Evolutionary conservation across 2,888 invertebrate genomes (phyloP).

Genomic region (Hydraecia micacea): DNA sequence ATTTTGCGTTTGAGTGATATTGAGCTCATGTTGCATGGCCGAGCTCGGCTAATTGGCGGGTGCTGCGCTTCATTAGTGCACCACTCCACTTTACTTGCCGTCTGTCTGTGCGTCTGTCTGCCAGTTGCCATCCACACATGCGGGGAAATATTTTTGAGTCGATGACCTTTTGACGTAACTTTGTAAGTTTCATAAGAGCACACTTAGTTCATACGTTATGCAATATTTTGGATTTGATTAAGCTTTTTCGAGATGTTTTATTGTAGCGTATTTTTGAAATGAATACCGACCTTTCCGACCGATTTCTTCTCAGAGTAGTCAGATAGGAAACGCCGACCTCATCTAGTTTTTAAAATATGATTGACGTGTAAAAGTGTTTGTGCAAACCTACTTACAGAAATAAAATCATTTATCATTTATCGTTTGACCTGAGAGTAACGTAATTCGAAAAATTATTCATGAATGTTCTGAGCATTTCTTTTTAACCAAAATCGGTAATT

Average conservation of each 20-base stretch:
- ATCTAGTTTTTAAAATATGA: too few species aligned
- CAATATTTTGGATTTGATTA: not conserved
- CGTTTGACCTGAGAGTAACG: not conserved
- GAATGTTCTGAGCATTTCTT: not conserved
- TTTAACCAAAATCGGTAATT: not conserved
- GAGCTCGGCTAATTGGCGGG: conserved; percentile 51
- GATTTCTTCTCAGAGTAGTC: too few species aligned
- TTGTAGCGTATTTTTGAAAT: not conserved
- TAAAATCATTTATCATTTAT: too few species aligned
- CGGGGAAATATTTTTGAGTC: conserved; percentile 21
- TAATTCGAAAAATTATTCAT: not conserved
- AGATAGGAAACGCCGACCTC: too few species aligned
- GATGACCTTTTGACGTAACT: conserved; percentile 41
- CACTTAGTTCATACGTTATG: not conserved
- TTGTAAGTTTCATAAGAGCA: not conserved
- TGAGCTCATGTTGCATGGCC: conserved; percentile 28
- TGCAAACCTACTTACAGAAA: too few species aligned
- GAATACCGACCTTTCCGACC: too few species aligned
- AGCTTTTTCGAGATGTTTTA: not conserved
- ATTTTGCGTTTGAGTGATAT: conserved; percentile 14
- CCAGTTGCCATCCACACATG: conserved; percentile 27
- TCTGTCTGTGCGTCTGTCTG: conserved; percentile 45
- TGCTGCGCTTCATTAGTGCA: conserved; percentile 58
- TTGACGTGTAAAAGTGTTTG: too few species aligned
- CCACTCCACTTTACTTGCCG: conserved; percentile 44